These are phyloP conservation scores for Perodicticus potto DNA, from an alignment of 2,797 vertebrate genomes.

Conservation along the genomic window DNA sequence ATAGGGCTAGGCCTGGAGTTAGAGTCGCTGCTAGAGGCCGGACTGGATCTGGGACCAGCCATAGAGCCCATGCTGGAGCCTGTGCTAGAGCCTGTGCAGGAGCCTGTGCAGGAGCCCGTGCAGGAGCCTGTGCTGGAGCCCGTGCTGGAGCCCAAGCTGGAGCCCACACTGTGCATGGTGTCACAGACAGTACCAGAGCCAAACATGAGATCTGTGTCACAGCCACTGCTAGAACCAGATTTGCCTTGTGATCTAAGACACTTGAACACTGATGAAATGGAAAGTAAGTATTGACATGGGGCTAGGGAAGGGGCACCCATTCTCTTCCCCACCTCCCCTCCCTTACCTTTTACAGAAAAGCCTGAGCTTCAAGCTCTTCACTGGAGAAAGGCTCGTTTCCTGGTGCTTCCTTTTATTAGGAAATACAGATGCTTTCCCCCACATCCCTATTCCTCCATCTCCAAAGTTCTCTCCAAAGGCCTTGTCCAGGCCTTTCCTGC, in stretches of 20 bases:
- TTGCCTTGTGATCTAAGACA: conserved; percentile 76
- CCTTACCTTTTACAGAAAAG: neutral
- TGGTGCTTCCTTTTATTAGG: neutral
- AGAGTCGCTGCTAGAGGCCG: neutral
- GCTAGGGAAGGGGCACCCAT: neutral
- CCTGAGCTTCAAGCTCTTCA: neutral
- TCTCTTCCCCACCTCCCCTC: neutral
- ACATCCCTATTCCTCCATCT: neutral
- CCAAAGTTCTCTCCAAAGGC: neutral
- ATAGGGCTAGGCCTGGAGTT: neutral
- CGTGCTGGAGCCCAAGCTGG: neutral
- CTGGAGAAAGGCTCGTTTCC: neutral
- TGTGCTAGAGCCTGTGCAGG: neutral
- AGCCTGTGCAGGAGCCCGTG: neutral
- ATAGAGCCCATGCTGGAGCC: neutral
- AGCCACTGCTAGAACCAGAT: conserved; percentile 58
- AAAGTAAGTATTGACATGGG: conserved; percentile 72
- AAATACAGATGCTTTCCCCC: neutral
- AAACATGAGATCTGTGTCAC: neutral
- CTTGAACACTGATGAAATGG: conserved; percentile 66
- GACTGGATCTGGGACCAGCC: conserved; percentile 65
- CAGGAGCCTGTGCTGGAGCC: neutral
- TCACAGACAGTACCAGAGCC: neutral
- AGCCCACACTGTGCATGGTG: neutral
- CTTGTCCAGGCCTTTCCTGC: neutral